A percentile compares a stretch with the other conserved stretches of the same genome.
phyloP scores from a whole-genome alignment of 2,797 vertebrate species.

The Tamandua tetradactyla region DNA sequence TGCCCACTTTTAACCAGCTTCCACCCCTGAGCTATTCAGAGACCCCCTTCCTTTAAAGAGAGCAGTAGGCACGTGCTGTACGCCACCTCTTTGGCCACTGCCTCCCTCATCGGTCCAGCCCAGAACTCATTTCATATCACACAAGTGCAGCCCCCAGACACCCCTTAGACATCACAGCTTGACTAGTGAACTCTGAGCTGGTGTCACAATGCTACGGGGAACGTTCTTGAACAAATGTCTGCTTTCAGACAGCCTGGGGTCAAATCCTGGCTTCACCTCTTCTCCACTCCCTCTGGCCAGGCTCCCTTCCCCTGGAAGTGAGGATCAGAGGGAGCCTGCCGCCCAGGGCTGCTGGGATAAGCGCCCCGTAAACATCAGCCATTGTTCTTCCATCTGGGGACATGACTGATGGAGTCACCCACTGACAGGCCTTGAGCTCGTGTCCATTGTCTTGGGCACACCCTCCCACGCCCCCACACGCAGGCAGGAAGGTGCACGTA shows the following conservation, averaged over 20 bases:
- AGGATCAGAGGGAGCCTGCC: neutral
- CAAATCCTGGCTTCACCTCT: neutral
- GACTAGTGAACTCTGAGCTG: no score
- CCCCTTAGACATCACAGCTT: neutral
- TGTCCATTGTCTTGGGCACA: neutral
- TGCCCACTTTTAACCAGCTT: neutral
- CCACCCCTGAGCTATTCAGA: neutral
- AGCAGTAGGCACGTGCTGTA: neutral
- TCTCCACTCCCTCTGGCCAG: neutral
- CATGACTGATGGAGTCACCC: neutral
- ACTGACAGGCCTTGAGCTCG: neutral
- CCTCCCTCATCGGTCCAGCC: neutral
- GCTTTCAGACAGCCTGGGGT: neutral
- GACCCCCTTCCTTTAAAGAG: neutral
- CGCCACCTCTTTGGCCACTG: neutral
- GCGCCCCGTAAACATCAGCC: neutral
- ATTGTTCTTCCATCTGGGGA: neutral
- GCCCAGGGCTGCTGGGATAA: neutral
- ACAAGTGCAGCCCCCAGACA: neutral
- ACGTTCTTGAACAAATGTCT: neutral
- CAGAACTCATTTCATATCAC: neutral
- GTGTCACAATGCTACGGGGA: neutral
- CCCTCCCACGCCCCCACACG: neutral
- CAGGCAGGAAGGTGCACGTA: neutral
- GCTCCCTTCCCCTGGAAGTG: neutral